Conservation (phyloP, 2,888 invertebrate genomes). For the Dicyrtoma fusca region DNA sequence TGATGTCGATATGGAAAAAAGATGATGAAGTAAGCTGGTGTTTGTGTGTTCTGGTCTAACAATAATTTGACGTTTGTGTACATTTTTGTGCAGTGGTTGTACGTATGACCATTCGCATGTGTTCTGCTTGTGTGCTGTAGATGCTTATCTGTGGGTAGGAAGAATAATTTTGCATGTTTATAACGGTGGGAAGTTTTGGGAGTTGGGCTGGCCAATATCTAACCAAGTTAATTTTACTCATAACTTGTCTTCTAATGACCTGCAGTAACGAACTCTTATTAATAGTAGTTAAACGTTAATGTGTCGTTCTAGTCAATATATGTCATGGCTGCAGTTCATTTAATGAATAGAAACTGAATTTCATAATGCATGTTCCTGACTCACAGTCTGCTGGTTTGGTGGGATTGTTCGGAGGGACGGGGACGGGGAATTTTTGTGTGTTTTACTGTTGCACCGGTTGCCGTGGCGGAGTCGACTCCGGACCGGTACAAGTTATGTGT, state of each 20-base stretch:
- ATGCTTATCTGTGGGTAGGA: background rate
- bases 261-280: constrained; percentile 16
- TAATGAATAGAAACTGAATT: no score
- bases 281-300: constrained; percentile 16
- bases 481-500: no score
- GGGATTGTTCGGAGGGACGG: no score
- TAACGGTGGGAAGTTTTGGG: background rate
- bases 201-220: constrained; percentile 2
- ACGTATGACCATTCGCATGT: background rate
- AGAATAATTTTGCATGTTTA: constrained; percentile 12
- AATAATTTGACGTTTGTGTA: constrained; percentile 1
- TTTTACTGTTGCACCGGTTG: no score
- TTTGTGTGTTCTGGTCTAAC: background rate
- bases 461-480: no score
- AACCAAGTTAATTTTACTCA: constrained; percentile 26
- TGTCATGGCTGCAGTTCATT: background rate
- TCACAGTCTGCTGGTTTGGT: no score
- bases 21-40: background rate
- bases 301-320: constrained; percentile 6
- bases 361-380: no score
- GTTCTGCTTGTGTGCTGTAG: background rate
- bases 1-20: background rate
- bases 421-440: no score
- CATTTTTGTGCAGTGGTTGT: background rate
- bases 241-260: constrained; percentile 27